A percentile compares a stretch with the other conserved stretches of the same genome.
These are phyloP conservation scores for Carettochelys insculpta DNA, from an alignment of 2,113 vertebrate genomes.

Conservation along the genomic window DNA sequence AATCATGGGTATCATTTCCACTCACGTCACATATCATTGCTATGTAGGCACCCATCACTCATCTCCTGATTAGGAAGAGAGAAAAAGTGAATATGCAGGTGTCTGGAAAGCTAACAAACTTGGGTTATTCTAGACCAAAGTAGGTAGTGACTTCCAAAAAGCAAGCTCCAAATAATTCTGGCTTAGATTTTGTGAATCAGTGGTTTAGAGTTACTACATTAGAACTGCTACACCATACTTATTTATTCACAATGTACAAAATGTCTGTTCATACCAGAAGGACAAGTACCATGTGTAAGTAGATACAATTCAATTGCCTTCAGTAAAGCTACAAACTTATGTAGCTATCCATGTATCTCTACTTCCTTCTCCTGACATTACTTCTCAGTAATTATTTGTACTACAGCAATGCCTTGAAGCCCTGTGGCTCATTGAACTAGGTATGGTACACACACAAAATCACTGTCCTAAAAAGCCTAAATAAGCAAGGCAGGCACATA, in stretches of 20 bases:
- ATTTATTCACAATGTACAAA: background rate
- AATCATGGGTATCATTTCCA: background rate
- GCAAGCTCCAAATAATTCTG: background rate
- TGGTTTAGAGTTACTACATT: background rate
- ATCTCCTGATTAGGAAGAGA: background rate
- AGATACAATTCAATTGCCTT: background rate
- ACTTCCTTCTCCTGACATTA: background rate
- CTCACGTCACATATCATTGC: background rate
- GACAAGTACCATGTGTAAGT: background rate
- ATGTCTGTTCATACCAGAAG: background rate
- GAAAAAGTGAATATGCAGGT: background rate
- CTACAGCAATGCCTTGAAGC: background rate
- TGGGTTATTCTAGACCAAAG: background rate
- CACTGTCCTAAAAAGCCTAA: background rate
- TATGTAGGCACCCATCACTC: background rate
- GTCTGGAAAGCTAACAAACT: background rate
- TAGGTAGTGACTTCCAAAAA: background rate
- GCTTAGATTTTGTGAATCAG: background rate
- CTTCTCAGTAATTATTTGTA: background rate
- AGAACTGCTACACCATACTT: background rate
- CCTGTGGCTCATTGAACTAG: background rate
- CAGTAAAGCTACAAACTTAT: background rate
- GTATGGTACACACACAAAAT: background rate
- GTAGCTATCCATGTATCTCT: background rate
- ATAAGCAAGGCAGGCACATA: background rate